Evolutionary conservation across 2,888 invertebrate species (phyloP).

Genomic region (Plagodis pulveraria): DNA sequence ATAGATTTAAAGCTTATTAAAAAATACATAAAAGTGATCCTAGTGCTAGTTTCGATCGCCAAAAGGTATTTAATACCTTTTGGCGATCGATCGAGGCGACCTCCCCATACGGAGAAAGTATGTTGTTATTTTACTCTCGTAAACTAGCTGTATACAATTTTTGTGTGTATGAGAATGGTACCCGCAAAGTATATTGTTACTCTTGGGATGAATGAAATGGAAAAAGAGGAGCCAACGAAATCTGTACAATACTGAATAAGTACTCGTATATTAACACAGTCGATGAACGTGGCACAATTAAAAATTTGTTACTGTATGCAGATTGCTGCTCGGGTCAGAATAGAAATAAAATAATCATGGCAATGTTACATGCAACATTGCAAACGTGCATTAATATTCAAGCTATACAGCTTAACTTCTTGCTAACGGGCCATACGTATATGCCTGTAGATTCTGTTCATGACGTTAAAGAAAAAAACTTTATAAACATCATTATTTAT

Average conservation of each 20-base stretch:
- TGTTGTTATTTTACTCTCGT: constrained; percentile 34
- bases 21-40: constrained; percentile 24
- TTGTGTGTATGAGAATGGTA: constrained; percentile 35
- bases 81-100: too few species aligned
- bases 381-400: constrained; percentile 33
- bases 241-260: constrained; percentile 27
- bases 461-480: too few species aligned
- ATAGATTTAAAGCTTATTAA: constrained; percentile 21
- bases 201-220: constrained; percentile 36
- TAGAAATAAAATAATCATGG: constrained; percentile 40
- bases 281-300: constrained; percentile 29
- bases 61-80: too few species aligned
- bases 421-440: constrained; percentile 40
- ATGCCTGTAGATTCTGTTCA: too few species aligned
- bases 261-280: constrained; percentile 29
- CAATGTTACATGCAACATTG: constrained; percentile 35
- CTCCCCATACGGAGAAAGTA: too few species aligned
- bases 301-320: too few species aligned
- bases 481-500: constrained; percentile 32
- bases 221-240: constrained; percentile 39
- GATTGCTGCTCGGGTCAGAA: constrained; percentile 44
- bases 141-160: constrained; percentile 36
- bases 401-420: constrained; percentile 38
- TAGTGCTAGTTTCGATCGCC: too few species aligned
- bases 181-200: constrained; percentile 32